phyloP scores from a whole-genome alignment of 1,140 invertebrate genomes.

The Carposina sasakii region DNA sequence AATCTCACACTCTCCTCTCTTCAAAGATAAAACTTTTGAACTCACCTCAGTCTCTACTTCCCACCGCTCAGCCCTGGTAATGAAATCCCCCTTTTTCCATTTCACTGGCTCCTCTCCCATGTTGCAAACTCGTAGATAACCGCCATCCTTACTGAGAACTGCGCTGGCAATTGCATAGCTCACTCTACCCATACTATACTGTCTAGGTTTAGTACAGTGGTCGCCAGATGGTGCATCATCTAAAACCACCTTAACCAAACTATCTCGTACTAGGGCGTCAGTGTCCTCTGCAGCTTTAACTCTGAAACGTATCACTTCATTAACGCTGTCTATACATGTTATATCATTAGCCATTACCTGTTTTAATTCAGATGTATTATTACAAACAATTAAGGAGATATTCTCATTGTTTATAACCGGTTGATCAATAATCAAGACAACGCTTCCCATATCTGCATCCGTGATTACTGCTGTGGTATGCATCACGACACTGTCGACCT shows the following conservation, averaged over 20 bases:
- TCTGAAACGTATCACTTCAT: background rate
- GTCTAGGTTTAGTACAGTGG: background rate
- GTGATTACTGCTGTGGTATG: slow-evolving; percentile 6
- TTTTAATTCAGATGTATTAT: background rate
- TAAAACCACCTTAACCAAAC: background rate
- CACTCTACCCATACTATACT: background rate
- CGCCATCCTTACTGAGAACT: background rate
- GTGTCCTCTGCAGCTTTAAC: background rate
- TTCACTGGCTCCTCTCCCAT: background rate
- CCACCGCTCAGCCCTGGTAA: slow-evolving; percentile 12
- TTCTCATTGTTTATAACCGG: too few species aligned
- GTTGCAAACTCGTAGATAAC: background rate
- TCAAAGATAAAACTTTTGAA: too few species aligned
- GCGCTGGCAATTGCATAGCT: background rate
- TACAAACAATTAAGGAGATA: background rate
- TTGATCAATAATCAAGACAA: background rate
- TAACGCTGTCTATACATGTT: background rate
- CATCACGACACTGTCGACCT: slow-evolving; percentile 13
- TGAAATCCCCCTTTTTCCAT: slow-evolving; percentile 8
- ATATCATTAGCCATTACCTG: background rate
- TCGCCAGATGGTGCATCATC: background rate
- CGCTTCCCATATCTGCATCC: slow-evolving; percentile 13
- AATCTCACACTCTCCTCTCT: too few species aligned
- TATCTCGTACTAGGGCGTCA: background rate
- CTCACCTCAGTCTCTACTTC: background rate